phyloP scores from a whole-genome alignment of 2,888 invertebrate genomes.

The Pseudanteris insignis region DNA sequence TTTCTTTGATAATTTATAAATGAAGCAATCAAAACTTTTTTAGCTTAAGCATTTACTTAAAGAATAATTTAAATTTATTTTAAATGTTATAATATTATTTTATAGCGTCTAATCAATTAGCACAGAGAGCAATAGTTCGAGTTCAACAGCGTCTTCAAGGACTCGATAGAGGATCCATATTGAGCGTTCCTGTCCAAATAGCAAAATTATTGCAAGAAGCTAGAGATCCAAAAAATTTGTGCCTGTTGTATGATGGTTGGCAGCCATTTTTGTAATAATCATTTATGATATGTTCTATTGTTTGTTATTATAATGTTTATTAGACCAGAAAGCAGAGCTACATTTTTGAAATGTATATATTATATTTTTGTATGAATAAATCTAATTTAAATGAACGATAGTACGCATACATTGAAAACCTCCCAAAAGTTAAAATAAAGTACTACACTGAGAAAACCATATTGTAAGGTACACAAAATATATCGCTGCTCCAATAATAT shows the following conservation, averaged over 20 bases:
- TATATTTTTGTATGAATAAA: too few species aligned
- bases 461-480: too few species aligned
- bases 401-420: too few species aligned
- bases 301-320: not conserved
- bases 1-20: too few species aligned
- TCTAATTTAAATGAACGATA: too few species aligned
- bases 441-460: too few species aligned
- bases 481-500: too few species aligned
- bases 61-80: not conserved
- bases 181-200: slow-evolving; percentile 79
- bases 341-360: not conserved
- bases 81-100: not conserved
- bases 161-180: slow-evolving; percentile 77
- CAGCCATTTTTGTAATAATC: slow-evolving; percentile 80
- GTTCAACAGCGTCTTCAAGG: slow-evolving; percentile 87
- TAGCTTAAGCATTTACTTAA: too few species aligned
- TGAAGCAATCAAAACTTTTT: too few species aligned
- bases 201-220: slow-evolving; percentile 84
- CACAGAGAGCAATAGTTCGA: slow-evolving; percentile 83
- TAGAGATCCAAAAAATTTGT: slow-evolving; percentile 79
- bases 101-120: slow-evolving; percentile 70
- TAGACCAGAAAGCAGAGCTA: too few species aligned
- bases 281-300: too few species aligned
- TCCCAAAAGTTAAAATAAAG: too few species aligned
- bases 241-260: slow-evolving; percentile 85